A percentile compares a stretch with the other conserved stretches of the same genome.
phyloP scores from a whole-genome alignment of 1,140 invertebrate species.

The Araneus ventricosus region DNA sequence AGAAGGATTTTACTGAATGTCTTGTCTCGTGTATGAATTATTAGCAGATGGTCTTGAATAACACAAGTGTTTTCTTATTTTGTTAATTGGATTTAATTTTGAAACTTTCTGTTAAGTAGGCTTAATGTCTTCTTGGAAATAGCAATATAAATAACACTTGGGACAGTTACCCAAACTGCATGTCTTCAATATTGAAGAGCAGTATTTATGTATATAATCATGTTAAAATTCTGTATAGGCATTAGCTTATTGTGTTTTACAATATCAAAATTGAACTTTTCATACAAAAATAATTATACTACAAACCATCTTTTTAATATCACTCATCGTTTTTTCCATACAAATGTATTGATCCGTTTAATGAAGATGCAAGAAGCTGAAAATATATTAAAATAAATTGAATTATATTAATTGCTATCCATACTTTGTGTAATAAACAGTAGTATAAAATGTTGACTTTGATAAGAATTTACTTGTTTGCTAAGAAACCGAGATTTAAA shows the following conservation, averaged over 20 bases:
- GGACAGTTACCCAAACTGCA: too few relatives aligned
- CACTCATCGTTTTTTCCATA: background rate
- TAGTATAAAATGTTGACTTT: background rate
- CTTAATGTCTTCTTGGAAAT: too few relatives aligned
- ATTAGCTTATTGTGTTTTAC: background rate
- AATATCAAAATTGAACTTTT: too few relatives aligned
- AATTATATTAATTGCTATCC: background rate
- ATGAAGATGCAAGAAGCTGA: constrained; percentile 46
- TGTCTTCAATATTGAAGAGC: background rate
- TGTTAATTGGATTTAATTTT: too few relatives aligned
- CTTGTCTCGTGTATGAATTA: too few relatives aligned
- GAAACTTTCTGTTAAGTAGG: too few relatives aligned
- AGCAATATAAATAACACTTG: too few relatives aligned
- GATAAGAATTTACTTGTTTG: too few relatives aligned
- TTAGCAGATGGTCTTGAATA: too few relatives aligned
- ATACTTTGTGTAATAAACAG: background rate
- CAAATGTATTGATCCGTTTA: constrained; percentile 35
- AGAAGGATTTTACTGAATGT: too few relatives aligned
- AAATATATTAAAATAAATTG: background rate
- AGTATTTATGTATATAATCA: background rate
- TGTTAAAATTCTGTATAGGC: background rate
- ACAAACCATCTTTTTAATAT: background rate
- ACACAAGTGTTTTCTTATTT: too few relatives aligned
- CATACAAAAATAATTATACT: background rate
- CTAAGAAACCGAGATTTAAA: too few relatives aligned